Conservation (phyloP, 2,797 vertebrate genomes). For the Neosilurus hyrtlii region DNA sequence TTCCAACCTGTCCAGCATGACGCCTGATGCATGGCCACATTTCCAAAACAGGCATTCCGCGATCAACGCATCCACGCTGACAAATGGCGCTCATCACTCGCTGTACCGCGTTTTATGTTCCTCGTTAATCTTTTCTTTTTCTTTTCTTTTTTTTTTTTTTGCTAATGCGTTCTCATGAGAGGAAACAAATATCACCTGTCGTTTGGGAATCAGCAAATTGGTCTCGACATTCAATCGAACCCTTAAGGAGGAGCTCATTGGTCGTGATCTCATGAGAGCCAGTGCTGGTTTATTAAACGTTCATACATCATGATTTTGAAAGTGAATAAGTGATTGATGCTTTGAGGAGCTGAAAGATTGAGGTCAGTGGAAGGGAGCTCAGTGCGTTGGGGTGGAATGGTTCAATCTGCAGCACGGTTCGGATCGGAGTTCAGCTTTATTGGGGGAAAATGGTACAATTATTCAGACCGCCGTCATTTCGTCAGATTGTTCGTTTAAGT, state of each 20-base stretch:
- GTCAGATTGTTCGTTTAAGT: too few relatives aligned
- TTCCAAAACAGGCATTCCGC: conserved; percentile 26
- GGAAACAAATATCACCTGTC: conserved; percentile 19
- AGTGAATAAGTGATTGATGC: not conserved
- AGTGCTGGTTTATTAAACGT: conserved; percentile 24
- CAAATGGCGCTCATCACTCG: conserved; percentile 41
- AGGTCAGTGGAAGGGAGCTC: conserved; percentile 24
- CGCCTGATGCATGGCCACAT: conserved; percentile 35
- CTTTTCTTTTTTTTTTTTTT: not conserved
- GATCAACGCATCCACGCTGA: conserved; percentile 33
- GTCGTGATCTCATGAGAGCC: not conserved
- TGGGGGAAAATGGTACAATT: not conserved
- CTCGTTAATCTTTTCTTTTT: conserved; percentile 40
- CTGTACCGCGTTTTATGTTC: conserved; percentile 32
- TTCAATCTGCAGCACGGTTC: not conserved
- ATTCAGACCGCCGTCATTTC: not conserved
- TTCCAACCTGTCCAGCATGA: conserved; percentile 32
- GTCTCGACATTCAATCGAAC: not conserved
- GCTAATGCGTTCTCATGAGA: not conserved
- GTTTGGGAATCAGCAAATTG: conserved; percentile 21
- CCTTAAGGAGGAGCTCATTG: conserved; percentile 3
- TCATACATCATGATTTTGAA: conserved; percentile 14
- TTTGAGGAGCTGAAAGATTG: conserved; percentile 18
- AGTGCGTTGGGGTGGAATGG: not conserved
- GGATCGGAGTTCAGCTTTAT: not conserved